Evolutionary conservation across 1,140 invertebrate species (phyloP).

Genomic region (Sycophaga agraensis): DNA sequence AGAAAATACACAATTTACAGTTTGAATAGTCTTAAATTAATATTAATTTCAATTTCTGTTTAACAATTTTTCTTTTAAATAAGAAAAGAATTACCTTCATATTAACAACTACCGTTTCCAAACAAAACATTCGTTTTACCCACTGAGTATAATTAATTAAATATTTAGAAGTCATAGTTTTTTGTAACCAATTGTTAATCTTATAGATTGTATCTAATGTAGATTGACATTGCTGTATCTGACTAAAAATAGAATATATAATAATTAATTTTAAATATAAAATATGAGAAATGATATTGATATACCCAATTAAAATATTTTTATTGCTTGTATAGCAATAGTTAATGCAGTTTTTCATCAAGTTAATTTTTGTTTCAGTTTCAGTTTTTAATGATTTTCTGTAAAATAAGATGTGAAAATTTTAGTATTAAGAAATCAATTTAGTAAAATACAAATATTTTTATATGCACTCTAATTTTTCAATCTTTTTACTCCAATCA

Average conservation of each 20-base stretch:
- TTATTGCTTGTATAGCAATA: not conserved
- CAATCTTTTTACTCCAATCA: conserved; percentile 5
- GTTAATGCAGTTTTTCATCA: not conserved
- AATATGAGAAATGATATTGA: too few species aligned
- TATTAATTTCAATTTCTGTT: too few species aligned
- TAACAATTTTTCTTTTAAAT: too few species aligned
- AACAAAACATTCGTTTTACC: not conserved
- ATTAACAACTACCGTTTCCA: not conserved
- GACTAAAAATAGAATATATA: not conserved
- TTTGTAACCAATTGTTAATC: conserved; percentile 13
- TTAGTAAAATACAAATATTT: not conserved
- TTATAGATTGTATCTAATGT: not conserved
- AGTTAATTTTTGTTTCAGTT: conserved; percentile 3
- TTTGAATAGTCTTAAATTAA: too few species aligned
- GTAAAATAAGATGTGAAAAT: not conserved
- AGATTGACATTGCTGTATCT: not conserved
- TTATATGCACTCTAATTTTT: conserved; percentile 21
- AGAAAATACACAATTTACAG: too few species aligned
- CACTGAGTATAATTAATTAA: conserved; percentile 1
- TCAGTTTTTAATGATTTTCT: conserved; percentile 1
- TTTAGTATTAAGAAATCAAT: not conserved
- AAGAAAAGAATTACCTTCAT: conserved; percentile 10
- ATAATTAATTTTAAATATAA: not conserved
- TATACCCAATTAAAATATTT: too few species aligned
- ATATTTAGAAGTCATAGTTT: not conserved